A percentile compares a stretch with the other conserved stretches of the same genome.
Evolutionary conservation across 2,113 vertebrate genomes (phyloP).

Genomic region (Cinclus mexicanus): DNA sequence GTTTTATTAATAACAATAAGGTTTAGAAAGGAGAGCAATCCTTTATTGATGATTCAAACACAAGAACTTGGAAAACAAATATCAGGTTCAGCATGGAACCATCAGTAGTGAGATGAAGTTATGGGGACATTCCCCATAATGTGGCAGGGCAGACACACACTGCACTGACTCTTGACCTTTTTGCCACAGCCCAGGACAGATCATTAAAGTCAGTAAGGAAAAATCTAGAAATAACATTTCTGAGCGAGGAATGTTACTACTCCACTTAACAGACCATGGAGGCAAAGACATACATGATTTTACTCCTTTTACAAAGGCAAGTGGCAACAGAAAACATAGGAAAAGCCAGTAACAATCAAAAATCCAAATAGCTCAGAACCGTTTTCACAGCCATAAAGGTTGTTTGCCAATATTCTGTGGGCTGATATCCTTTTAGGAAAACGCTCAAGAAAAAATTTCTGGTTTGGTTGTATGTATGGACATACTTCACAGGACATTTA

Average conservation of each 20-base stretch:
- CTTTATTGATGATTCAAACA: neutral
- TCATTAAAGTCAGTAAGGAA: rapidly evolving
- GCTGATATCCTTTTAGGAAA: neutral
- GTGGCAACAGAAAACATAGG: neutral
- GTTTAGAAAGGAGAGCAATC: neutral
- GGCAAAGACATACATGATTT: neutral
- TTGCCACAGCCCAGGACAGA: neutral
- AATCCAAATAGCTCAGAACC: neutral
- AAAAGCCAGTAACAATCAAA: neutral
- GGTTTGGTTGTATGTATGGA: neutral
- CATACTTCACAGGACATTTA: neutral
- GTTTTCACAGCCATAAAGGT: neutral
- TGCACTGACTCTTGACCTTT: neutral
- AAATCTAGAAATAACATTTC: neutral
- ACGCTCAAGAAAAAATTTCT: neutral
- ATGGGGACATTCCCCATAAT: rapidly evolving
- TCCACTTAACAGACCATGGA: neutral
- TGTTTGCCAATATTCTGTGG: neutral
- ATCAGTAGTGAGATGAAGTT: neutral
- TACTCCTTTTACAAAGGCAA: neutral
- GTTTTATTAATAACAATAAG: neutral
- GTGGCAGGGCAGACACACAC: neutral
- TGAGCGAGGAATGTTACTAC: neutral
- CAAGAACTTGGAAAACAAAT: neutral
- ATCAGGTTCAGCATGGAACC: neutral